phyloP scores from a whole-genome alignment of 2,113 vertebrate species.

The Amphiprion percula region DNA sequence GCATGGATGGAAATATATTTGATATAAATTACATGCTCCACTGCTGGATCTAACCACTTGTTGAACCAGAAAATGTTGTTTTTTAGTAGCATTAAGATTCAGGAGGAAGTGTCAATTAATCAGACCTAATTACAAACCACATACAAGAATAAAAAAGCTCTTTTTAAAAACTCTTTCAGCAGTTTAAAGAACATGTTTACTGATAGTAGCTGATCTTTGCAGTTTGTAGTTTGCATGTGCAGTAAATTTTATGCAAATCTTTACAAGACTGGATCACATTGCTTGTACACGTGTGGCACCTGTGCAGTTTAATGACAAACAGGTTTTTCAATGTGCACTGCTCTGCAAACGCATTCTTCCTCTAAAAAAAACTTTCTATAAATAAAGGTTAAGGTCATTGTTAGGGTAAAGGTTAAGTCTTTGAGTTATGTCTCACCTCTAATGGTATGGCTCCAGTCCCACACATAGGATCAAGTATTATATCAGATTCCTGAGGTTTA shows the following conservation, averaged over 20 bases:
- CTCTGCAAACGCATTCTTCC: neutral
- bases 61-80: neutral
- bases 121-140: neutral
- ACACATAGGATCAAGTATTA: constrained; percentile 98
- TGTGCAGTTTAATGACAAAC: neutral
- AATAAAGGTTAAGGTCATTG: too few relatives aligned
- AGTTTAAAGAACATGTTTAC: neutral
- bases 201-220: neutral
- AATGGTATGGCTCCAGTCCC: constrained; percentile 97
- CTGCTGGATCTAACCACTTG: too few relatives aligned
- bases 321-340: too few relatives aligned
- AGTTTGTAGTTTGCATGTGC: too few relatives aligned
- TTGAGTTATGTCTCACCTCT: constrained; percentile 86
- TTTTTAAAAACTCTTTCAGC: neutral
- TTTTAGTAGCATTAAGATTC: neutral
- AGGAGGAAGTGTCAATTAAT: neutral
- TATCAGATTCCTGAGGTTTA: constrained; percentile 90
- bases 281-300: neutral
- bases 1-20: neutral
- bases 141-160: too few relatives aligned
- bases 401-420: too few relatives aligned
- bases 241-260: neutral
- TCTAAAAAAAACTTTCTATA: too few relatives aligned
- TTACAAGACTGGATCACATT: neutral
- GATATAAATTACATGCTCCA: neutral